Evolutionary conservation across 92 coral and sea anemone species (phyloP).

Genomic region (Scolanthus callimorphus): DNA sequence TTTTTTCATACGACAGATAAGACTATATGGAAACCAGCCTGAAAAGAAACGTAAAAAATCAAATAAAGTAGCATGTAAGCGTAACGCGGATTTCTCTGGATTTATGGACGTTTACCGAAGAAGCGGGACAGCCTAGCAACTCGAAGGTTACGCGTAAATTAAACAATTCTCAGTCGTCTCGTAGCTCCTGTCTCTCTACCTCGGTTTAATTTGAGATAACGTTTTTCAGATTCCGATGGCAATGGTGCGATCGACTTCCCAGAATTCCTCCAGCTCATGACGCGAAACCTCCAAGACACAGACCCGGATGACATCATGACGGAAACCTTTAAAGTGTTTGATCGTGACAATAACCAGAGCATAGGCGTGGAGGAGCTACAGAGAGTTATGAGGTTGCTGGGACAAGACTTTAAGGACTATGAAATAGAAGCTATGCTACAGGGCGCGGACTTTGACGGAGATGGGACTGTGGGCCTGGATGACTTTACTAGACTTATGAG

Average conservation of each 20-base stretch:
- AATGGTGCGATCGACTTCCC: constrained; percentile 98
- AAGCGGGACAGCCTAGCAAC: too few species aligned
- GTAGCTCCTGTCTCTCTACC: too few species aligned
- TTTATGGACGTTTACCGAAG: too few species aligned
- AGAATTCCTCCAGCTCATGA: constrained; percentile 81
- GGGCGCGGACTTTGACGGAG: constrained; percentile 85
- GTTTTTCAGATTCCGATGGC: constrained; percentile 95
- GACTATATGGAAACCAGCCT: too few species aligned
- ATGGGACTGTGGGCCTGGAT: constrained; percentile 79
- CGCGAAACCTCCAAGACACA: constrained; percentile 75
- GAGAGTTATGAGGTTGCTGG: constrained; percentile 75
- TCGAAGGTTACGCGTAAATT: too few species aligned
- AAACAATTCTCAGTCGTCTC: too few species aligned
- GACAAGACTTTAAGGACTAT: constrained; percentile 80
- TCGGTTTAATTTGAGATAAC: too few species aligned
- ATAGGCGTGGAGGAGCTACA: constrained; percentile 75
- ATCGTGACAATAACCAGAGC: constrained; percentile 80
- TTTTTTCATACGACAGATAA: too few species aligned
- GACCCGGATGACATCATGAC: constrained; percentile 84
- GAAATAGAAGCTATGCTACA: constrained; percentile 88
- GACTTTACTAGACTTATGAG: constrained; percentile 64
- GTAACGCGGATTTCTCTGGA: too few species aligned
- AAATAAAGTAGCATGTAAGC: too few species aligned
- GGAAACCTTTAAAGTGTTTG: constrained; percentile 89
- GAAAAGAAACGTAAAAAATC: too few species aligned